Evolutionary conservation across 2,888 invertebrate genomes (phyloP).

Genomic region (Agrotis clavis): DNA sequence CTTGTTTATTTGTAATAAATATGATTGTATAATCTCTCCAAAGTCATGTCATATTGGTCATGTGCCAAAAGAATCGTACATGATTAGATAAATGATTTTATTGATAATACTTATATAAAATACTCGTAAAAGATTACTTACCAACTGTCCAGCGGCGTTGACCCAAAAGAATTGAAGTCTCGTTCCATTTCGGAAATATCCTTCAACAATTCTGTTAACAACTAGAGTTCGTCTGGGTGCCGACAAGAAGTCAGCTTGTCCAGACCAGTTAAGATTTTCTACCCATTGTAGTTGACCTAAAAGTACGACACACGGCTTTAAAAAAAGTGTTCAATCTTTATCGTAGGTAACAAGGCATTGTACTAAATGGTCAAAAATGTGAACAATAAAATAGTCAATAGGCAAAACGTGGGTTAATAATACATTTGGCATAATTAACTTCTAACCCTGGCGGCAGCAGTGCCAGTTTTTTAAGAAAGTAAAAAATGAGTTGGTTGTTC

Average conservation of each 20-base stretch:
- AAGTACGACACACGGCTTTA: slow-evolving; percentile 6
- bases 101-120: background rate
- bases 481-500: too few relatives aligned
- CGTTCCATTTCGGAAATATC: slow-evolving; percentile 92
- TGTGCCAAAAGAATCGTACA: too few relatives aligned
- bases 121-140: slow-evolving; percentile 91
- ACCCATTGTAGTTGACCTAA: slow-evolving; percentile 95
- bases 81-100: too few relatives aligned
- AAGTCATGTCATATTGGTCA: too few relatives aligned
- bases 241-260: slow-evolving; percentile 90
- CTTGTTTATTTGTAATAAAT: too few relatives aligned
- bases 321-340: background rate
- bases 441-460: too few relatives aligned
- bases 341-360: background rate
- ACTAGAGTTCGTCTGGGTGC: slow-evolving; percentile 90
- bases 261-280: slow-evolving; percentile 92
- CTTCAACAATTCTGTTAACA: slow-evolving; percentile 92
- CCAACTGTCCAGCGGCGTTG: slow-evolving; percentile 95
- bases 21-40: too few relatives aligned
- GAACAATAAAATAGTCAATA: too few relatives aligned
- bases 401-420: too few relatives aligned
- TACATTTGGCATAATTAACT: too few relatives aligned
- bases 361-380: background rate
- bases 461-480: too few relatives aligned
- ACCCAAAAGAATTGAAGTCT: slow-evolving; percentile 95